Evolutionary conservation across 2,797 vertebrate species (phyloP).

Genomic region (Enteromius anoplus): DNA sequence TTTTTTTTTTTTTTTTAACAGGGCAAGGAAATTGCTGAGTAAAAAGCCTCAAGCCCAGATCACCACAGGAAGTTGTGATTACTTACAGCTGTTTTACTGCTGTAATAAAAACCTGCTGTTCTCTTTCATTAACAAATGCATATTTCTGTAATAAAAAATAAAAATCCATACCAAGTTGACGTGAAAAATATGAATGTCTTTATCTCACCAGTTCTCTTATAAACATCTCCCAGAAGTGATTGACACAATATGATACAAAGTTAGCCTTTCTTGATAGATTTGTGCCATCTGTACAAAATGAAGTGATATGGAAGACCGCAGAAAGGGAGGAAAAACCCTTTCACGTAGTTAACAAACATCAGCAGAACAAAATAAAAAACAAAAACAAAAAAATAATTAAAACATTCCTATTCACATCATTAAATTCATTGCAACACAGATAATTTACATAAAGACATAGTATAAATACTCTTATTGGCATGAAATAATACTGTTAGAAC

Average conservation of each 20-base stretch:
- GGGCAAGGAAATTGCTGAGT: slow-evolving; percentile 33
- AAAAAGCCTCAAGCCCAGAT: not conserved
- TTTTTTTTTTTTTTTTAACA: slow-evolving; percentile 2
- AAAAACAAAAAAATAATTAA: slow-evolving; percentile 60
- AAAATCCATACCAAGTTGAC: slow-evolving; percentile 68
- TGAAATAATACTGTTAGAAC: slow-evolving; percentile 39
- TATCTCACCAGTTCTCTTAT: slow-evolving; percentile 82
- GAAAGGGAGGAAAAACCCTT: slow-evolving; percentile 70
- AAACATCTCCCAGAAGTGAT: slow-evolving; percentile 81
- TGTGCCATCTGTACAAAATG: slow-evolving; percentile 78
- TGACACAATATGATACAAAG: slow-evolving; percentile 83
- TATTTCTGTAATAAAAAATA: slow-evolving; percentile 43
- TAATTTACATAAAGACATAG: slow-evolving; percentile 50
- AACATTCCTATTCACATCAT: slow-evolving; percentile 65
- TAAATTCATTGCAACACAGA: slow-evolving; percentile 61
- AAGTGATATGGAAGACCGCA: slow-evolving; percentile 75
- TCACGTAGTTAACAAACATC: slow-evolving; percentile 68
- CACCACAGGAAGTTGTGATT: slow-evolving; percentile 4
- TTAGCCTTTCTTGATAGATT: slow-evolving; percentile 73
- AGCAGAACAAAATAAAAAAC: slow-evolving; percentile 52
- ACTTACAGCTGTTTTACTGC: not conserved
- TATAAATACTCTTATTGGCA: slow-evolving; percentile 54
- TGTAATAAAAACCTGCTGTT: slow-evolving; percentile 35
- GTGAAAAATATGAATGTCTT: slow-evolving; percentile 85
- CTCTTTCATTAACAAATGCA: not conserved